Evolutionary conservation across 2,888 invertebrate genomes (phyloP), one percentile per base, ranked within the genome.

Genomic region (Diarsia mendica): DNA sequence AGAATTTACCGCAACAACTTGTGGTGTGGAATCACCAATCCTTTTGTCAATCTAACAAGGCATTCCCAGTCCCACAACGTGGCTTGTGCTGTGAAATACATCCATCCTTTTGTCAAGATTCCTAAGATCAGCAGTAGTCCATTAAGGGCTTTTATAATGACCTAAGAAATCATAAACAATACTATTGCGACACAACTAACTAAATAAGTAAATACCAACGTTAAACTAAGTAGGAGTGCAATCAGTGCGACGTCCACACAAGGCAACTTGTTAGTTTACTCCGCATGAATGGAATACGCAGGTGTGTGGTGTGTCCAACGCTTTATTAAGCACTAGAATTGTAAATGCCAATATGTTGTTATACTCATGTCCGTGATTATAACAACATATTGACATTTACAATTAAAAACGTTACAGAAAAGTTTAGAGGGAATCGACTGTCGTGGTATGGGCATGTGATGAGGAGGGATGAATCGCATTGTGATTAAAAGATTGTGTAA

Each of bases 281-380:
- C 79, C 88, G 88, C 88, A 91, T 92, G 92, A 91, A 91, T 92
- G 89, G 87, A 90, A 93, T 93, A 91, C 90, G 90, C 94, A 94
- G 94, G 94, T 94, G 94, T 79, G 39, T 23, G 94, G 94, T 94
- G 94, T 79, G 39, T 23, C 4, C 4, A 63, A n/a, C 28, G 44
- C 39, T 28, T 28, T 75, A 46, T 53, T 67, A 60, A 61, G 23
- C 39, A 44, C 33, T 33, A n/a, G 44, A 67, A 28, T 55, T 70
- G 44, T 53, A 75, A 64, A 75, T 75, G 13, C 23, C 18, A 61
- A 55, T 60, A 55, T 28, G 23, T 55, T 64, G 39, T 61, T 58
- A 70, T 71, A 58, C 67, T 74, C 23, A 84, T 75, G 53, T 49
- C 67, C 69, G 44, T 66, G 63, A 53, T 23, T 11, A 51, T n/a